phyloP scores from a whole-genome alignment of 1,140 invertebrate species.

The Cephus cinctus region DNA sequence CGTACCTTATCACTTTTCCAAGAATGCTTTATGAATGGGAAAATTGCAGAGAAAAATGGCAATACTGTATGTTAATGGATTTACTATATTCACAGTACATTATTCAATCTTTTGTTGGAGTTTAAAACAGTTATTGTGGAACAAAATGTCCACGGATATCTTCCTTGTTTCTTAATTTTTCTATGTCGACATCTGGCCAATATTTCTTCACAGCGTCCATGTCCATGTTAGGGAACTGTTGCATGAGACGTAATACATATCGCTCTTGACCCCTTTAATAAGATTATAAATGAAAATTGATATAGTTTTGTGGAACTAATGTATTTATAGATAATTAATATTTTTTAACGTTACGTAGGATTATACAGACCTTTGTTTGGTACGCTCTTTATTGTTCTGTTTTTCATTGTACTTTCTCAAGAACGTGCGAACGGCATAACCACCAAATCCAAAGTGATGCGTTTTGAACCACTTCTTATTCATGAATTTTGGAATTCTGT shows the following conservation, averaged over 20 bases:
- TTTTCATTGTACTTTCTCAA: conserved; percentile 66
- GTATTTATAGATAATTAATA: too few relatives aligned
- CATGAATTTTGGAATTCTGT: conserved; percentile 61
- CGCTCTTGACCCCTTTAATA: too few relatives aligned
- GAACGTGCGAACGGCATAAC: conserved; percentile 65
- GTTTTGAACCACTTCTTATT: conserved; percentile 62
- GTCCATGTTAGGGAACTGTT: conserved; percentile 74
- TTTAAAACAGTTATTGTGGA: conserved; percentile 54
- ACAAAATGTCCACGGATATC: conserved; percentile 64
- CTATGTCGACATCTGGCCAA: conserved; percentile 76
- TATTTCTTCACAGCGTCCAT: conserved; percentile 67
- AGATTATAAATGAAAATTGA: too few relatives aligned
- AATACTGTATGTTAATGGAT: too few relatives aligned
- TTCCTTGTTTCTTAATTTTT: conserved; percentile 59
- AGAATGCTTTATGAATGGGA: too few relatives aligned
- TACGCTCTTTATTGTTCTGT: conserved; percentile 57
- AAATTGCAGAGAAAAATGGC: too few relatives aligned
- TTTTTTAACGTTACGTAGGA: too few relatives aligned
- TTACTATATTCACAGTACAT: too few relatives aligned
- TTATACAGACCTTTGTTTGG: too few relatives aligned
- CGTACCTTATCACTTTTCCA: too few relatives aligned
- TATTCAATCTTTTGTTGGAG: too few relatives aligned
- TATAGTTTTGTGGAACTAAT: too few relatives aligned
- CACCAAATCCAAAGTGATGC: conserved; percentile 48
- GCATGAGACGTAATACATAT: not conserved